phyloP scores from a whole-genome alignment of 2,113 vertebrate genomes.

The Oryzias curvinotus region DNA sequence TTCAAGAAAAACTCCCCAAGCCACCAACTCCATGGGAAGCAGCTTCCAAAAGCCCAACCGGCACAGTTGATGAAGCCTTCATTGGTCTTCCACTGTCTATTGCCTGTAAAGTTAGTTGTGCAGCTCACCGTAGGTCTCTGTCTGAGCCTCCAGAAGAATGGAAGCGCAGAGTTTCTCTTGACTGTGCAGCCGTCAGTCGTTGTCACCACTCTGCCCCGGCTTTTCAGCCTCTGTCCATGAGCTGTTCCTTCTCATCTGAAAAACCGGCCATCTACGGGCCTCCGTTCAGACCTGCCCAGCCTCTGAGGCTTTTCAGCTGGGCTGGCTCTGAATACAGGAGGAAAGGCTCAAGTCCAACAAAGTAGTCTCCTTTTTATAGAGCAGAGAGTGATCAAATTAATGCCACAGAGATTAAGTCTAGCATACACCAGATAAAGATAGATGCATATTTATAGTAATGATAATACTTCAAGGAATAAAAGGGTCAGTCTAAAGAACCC shows the following conservation, averaged over 20 bases:
- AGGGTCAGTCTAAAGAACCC: not conserved
- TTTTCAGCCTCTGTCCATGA: conserved; percentile 27
- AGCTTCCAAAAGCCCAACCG: conserved; percentile 81
- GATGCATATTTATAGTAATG: not conserved
- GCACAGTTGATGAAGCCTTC: conserved; percentile 86
- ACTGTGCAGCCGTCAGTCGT: conserved; percentile 57
- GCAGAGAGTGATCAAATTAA: conserved; percentile 77
- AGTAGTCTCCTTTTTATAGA: conserved; percentile 75
- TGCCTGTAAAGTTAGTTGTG: conserved; percentile 76
- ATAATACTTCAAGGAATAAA: not conserved
- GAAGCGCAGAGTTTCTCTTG: conserved; percentile 79
- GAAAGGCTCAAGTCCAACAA: conserved; percentile 63
- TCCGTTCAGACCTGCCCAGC: conserved; percentile 76
- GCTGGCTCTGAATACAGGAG: conserved; percentile 65
- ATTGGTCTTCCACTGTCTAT: conserved; percentile 76
- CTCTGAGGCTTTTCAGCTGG: conserved; percentile 66
- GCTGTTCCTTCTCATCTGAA: conserved; percentile 58
- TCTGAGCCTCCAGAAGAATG: conserved; percentile 81
- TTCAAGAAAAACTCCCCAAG: conserved; percentile 73
- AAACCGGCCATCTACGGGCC: conserved; percentile 68
- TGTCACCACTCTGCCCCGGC: conserved; percentile 32
- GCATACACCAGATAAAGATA: conserved; percentile 7
- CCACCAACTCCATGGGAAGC: conserved; percentile 86
- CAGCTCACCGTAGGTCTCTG: conserved; percentile 80
- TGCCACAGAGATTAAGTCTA: conserved; percentile 9